Conservation (phyloP, 2,888 invertebrate species). For the Leucoptera coffeella region DNA sequence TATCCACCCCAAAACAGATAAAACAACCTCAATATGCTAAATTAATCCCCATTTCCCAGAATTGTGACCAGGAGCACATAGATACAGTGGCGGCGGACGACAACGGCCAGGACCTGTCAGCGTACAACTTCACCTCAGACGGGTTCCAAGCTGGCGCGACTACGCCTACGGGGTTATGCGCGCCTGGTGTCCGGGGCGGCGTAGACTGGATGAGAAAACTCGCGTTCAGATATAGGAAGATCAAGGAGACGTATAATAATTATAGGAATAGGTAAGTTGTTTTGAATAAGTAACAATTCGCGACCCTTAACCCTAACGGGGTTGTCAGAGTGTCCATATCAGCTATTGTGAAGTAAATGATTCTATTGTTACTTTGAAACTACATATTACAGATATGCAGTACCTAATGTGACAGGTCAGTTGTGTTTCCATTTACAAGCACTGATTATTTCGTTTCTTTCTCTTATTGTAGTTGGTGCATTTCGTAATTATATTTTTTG, state of each 20-base stretch:
- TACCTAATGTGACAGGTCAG: no score
- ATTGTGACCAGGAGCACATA: slow-evolving; percentile 98
- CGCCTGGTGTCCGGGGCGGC: slow-evolving; percentile 76
- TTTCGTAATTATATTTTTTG: no score
- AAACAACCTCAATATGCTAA: no score
- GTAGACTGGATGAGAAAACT: slow-evolving; percentile 99
- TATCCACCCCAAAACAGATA: no score
- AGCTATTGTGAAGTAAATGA: no score
- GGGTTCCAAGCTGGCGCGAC: slow-evolving; percentile 92
- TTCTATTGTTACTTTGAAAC: no score
- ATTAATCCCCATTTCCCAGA: slow-evolving; percentile 54
- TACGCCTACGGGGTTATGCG: slow-evolving; percentile 43
- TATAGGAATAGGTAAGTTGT: slow-evolving; percentile 85
- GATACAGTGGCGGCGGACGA: slow-evolving; percentile 98
- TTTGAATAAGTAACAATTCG: slow-evolving; percentile 97
- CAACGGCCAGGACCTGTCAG: slow-evolving; percentile 92
- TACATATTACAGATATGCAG: no score
- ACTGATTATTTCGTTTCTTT: no score
- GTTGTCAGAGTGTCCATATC: no score
- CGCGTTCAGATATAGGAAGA: slow-evolving; percentile 90
- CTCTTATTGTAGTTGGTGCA: no score
- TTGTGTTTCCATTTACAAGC: no score
- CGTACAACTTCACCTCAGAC: slow-evolving; percentile 90
- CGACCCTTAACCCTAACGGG: no score
- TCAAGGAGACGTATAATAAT: slow-evolving; percentile 92